Conservation (phyloP, 1,140 invertebrate species). For the Dendroctonus valens region DNA sequence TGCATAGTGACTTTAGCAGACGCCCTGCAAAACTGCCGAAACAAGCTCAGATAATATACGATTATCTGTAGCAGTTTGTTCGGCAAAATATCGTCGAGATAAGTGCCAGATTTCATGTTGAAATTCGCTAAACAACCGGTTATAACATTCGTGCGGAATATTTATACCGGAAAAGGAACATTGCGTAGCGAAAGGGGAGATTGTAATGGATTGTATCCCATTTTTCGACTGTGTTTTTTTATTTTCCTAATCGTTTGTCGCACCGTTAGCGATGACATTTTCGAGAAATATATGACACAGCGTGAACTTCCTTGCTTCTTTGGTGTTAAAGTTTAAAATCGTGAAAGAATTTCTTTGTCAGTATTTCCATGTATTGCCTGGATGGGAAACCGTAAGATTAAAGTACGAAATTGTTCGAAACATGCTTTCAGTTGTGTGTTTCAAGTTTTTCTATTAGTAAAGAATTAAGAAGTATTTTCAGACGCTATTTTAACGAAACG, state of each 20-base stretch:
- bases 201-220: slow-evolving; percentile 28
- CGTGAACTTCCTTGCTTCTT: no score
- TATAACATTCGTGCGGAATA: slow-evolving; percentile 27
- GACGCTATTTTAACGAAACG: no score
- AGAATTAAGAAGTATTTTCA: no score
- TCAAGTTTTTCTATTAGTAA: no score
- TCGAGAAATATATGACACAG: not conserved
- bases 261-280: slow-evolving; percentile 21
- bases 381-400: no score
- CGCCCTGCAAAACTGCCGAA: slow-evolving; percentile 20
- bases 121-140: slow-evolving; percentile 31
- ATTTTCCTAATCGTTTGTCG: slow-evolving; percentile 30
- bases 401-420: no score
- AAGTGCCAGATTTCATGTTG: slow-evolving; percentile 30
- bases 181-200: slow-evolving; percentile 23
- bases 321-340: no score
- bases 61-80: slow-evolving; percentile 30
- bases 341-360: no score
- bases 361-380: no score
- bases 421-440: no score
- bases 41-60: slow-evolving; percentile 28
- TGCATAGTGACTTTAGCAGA: not conserved
- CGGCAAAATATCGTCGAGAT: slow-evolving; percentile 22
- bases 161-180: slow-evolving; percentile 25
- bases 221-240: slow-evolving; percentile 29